These are phyloP conservation scores for Coluber constrictor DNA, from an alignment of 2,797 vertebrate genomes.

Conservation along the genomic window DNA sequence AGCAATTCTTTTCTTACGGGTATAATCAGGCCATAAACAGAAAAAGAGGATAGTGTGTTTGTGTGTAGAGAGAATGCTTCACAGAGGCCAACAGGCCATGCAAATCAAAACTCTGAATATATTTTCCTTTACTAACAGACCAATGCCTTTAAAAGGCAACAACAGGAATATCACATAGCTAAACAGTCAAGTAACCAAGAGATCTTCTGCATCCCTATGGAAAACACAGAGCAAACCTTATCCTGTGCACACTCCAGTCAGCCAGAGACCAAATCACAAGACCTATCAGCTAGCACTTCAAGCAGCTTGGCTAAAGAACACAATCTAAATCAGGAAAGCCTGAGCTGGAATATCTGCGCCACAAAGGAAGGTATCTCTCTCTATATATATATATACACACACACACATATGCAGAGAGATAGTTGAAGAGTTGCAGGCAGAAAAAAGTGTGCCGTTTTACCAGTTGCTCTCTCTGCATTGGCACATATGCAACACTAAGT, in stretches of 20 bases:
- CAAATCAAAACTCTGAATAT: slow-evolving; percentile 24
- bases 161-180: slow-evolving; percentile 23
- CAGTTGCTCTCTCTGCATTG: background rate
- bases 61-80: background rate
- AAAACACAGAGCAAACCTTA: slow-evolving; percentile 24
- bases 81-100: background rate
- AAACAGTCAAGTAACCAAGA: slow-evolving; percentile 35
- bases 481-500: background rate
- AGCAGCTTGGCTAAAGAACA: slow-evolving; percentile 51
- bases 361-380: slow-evolving; percentile 31
- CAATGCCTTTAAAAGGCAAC: slow-evolving; percentile 35
- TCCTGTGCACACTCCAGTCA: slow-evolving; percentile 40
- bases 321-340: slow-evolving; percentile 45
- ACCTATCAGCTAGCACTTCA: slow-evolving; percentile 55
- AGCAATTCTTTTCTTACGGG: background rate
- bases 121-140: slow-evolving; percentile 37
- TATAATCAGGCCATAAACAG: background rate
- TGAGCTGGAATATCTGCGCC: slow-evolving; percentile 20
- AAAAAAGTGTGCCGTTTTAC: background rate
- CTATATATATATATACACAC: background rate
- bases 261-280: slow-evolving; percentile 53
- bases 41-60: background rate
- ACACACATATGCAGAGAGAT: background rate
- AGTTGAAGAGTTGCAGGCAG: background rate
- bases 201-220: slow-evolving; percentile 28